A percentile compares a stretch with the other conserved stretches of the same genome.
These are phyloP conservation scores for Decapterus maruadsi DNA, from an alignment of 2,797 vertebrate species.

Conservation along the genomic window DNA sequence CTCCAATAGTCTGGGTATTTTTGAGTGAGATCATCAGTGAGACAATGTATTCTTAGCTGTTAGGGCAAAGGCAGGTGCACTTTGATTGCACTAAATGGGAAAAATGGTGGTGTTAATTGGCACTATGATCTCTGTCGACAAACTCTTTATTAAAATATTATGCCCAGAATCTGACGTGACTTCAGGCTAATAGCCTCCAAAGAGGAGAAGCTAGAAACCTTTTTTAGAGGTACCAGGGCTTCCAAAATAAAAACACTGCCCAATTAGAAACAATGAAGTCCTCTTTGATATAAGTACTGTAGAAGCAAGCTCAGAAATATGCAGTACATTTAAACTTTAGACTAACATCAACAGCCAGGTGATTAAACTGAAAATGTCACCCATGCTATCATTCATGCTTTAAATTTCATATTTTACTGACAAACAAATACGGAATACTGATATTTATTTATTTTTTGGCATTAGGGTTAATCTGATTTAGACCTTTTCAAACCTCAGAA, in stretches of 20 bases:
- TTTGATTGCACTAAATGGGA: slow-evolving; percentile 69
- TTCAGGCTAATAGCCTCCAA: slow-evolving; percentile 44
- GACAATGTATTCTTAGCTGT: slow-evolving; percentile 60
- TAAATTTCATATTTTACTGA: neutral
- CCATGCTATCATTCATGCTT: neutral
- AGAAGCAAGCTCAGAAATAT: slow-evolving; percentile 6
- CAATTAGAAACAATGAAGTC: no score
- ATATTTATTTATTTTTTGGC: no score
- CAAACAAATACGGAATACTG: neutral
- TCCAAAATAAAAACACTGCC: slow-evolving; percentile 34
- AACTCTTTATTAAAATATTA: slow-evolving; percentile 47
- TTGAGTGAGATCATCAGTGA: slow-evolving; percentile 64
- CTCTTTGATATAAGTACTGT: neutral
- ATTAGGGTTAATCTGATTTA: neutral
- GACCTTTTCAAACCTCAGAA: neutral
- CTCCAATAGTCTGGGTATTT: slow-evolving; percentile 60
- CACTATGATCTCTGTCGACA: slow-evolving; percentile 53
- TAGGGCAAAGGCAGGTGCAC: slow-evolving; percentile 42
- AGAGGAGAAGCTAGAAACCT: slow-evolving; percentile 39
- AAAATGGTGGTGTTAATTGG: slow-evolving; percentile 64
- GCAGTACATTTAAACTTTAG: slow-evolving; percentile 19
- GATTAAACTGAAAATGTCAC: slow-evolving; percentile 9
- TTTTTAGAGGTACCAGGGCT: slow-evolving; percentile 35
- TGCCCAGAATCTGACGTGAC: slow-evolving; percentile 16
- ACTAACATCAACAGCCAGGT: neutral